Evolutionary conservation across 2,888 invertebrate species (phyloP), one percentile per base, ranked within the genome.

Genomic region (Drosophila silvestris): DNA sequence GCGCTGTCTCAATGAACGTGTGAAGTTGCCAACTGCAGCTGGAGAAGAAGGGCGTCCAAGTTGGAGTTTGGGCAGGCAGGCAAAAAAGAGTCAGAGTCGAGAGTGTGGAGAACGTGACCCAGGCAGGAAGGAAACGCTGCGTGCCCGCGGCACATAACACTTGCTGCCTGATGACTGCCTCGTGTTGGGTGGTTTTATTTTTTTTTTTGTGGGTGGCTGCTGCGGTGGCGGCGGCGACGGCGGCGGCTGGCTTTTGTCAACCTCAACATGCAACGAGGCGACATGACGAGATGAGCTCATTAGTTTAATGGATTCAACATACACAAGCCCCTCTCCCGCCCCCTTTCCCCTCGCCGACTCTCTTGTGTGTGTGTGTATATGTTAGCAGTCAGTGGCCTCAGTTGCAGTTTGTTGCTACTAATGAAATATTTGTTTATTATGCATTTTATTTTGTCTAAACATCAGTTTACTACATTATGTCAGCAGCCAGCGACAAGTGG

Each of bases 231-330:
- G 60, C 12, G 39, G 28, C 14, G 54, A 22, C 63, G 35, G 35
- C 16, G 69, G 64, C 53, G 57, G 62, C 32, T 59, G 68, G 54
- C 87, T 82, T 82, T 84, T 89, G 89, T 84, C 86, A 89, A 89
- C 77, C 86, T 83, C 85, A 71, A 74, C 79, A 65, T 74, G 64
- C 62, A 60, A 58, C 56, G 37, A 50, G 37, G 58, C 65, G 75
- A 81, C 81, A 82, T 74, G 75, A 77, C 67, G 82, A 74, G 85
- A 89, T 87, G 87, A 89, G 89, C 85, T 87, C 87, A 87, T 87
- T 89, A 87, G 82, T 82, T 85, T 87, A 87, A 88, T 89, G 88
- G 89, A 64, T 75, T 47, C 47, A 47, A 47, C 47, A 26, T 16
- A 47, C 26, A 26, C 16, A 47, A 26, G 26, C 7, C 41, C n/a